phyloP scores from a whole-genome alignment of 23 tunicate genomes.

The Ascidia mentula region DNA sequence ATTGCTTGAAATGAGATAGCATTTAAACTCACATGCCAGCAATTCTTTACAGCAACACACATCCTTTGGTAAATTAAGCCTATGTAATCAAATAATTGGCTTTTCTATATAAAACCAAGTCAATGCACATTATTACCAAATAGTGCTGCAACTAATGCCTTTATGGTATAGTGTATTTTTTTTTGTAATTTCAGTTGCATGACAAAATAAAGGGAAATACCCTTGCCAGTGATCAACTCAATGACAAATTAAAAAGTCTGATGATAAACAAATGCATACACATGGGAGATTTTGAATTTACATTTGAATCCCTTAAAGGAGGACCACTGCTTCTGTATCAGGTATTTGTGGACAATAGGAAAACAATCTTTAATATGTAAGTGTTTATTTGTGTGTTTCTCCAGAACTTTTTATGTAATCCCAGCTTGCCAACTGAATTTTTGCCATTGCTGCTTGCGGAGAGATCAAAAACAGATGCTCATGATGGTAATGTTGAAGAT shows the following conservation, averaged over 20 bases:
- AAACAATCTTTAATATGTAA: too few species aligned
- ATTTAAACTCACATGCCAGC: too few species aligned
- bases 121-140: too few species aligned
- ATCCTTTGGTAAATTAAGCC: too few species aligned
- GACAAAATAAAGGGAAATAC: neutral
- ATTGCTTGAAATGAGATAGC: too few species aligned
- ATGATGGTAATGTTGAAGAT: neutral
- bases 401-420: constrained; percentile 1
- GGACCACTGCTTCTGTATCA: neutral
- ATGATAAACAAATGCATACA: neutral
- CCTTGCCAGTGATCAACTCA: neutral
- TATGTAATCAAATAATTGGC: too few species aligned
- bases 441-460: neutral
- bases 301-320: neutral
- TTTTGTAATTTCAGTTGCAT: neutral
- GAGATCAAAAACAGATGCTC: neutral
- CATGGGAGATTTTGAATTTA: neutral
- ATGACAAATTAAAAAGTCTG: neutral
- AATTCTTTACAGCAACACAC: too few species aligned
- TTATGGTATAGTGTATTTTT: neutral
- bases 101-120: too few species aligned
- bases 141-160: too few species aligned
- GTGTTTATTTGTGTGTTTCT: too few species aligned
- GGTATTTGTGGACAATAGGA: too few species aligned
- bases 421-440: neutral